phyloP scores from a whole-genome alignment of 2,797 vertebrate genomes.

The Manis crassicaudata region DNA sequence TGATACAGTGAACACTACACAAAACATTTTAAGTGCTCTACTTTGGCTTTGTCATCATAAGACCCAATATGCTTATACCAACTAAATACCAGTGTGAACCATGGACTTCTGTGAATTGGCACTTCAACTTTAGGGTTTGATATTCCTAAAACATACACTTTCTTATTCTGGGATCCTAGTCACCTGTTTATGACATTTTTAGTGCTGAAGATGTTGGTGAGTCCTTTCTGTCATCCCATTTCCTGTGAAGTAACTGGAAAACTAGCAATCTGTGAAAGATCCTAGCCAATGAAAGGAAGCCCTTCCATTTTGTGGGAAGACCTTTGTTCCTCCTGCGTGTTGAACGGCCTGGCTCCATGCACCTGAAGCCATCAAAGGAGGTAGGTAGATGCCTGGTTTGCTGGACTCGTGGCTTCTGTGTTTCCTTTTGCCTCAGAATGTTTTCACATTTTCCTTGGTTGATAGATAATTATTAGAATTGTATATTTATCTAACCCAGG shows the following conservation, averaged over 20 bases:
- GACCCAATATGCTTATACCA: background rate
- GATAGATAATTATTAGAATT: background rate
- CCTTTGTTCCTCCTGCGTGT: background rate
- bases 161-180: background rate
- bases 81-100: background rate
- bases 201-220: background rate
- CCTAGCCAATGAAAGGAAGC: background rate
- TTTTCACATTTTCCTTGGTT: background rate
- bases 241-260: background rate
- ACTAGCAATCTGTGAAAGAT: background rate
- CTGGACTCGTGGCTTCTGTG: background rate
- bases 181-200: background rate
- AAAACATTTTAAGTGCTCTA: background rate
- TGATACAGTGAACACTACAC: background rate
- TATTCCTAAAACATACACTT: background rate
- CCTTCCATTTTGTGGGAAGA: background rate
- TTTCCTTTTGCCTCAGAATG: constrained; percentile 10
- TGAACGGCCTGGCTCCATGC: background rate
- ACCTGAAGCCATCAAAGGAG: background rate
- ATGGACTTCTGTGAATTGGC: background rate
- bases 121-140: background rate
- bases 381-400: background rate
- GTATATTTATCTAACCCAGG: background rate
- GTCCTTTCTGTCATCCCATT: background rate
- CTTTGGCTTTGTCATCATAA: background rate